Conservation (phyloP, 2,797 vertebrate genomes). For the Buphagus erythrorhynchus region DNA sequence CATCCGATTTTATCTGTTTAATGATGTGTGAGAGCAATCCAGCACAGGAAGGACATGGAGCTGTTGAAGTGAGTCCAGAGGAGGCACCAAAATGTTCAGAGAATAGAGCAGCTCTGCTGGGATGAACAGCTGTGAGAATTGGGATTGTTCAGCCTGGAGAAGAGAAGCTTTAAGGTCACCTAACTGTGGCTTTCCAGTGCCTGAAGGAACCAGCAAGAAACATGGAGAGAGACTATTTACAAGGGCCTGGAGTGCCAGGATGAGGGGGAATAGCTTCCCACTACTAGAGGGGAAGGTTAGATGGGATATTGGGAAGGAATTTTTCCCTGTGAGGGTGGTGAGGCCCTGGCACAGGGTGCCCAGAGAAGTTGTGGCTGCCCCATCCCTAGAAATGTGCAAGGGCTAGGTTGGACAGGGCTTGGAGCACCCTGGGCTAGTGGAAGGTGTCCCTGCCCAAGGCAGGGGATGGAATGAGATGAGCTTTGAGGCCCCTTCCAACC, state of each 20-base stretch:
- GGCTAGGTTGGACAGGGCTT: rapidly evolving
- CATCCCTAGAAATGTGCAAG: not conserved
- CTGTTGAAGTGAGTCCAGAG: not conserved
- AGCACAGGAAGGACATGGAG: not conserved
- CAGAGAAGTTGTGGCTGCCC: not conserved
- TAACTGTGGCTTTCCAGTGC: not conserved
- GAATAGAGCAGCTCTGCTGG: not conserved
- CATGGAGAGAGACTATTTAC: not conserved
- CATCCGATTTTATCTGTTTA: not conserved
- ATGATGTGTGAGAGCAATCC: not conserved
- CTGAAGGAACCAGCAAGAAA: not conserved
- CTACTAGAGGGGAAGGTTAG: not conserved
- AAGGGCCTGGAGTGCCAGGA: not conserved
- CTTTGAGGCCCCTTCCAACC: not conserved
- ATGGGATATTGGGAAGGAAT: not conserved
- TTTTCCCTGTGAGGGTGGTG: rapidly evolving
- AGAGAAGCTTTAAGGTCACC: not conserved
- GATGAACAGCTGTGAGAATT: not conserved
- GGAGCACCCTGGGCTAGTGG: rapidly evolving
- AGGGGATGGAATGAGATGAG: not conserved
- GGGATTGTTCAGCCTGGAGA: not conserved
- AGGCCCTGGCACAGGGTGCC: not conserved
- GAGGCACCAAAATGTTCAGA: not conserved
- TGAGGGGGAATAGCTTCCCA: not conserved
- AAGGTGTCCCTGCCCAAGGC: not conserved